A percentile compares a stretch with the other conserved stretches of the same genome.
phyloP scores from a whole-genome alignment of 2,797 vertebrate genomes.

The Sebastolobus alascanus region DNA sequence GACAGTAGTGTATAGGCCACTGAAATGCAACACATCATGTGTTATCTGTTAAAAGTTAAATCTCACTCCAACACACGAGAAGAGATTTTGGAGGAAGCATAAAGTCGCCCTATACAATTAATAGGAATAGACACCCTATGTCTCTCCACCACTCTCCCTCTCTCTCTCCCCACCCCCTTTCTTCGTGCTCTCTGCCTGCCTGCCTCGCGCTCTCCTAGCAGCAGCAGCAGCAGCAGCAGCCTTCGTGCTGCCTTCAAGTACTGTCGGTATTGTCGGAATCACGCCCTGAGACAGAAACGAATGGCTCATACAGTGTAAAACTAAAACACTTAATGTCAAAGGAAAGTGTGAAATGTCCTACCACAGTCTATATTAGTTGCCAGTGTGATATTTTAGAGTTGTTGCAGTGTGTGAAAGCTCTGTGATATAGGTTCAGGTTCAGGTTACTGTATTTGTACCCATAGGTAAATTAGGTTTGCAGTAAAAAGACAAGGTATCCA shows the following conservation, averaged over 20 bases:
- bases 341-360: background rate
- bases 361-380: too few species aligned
- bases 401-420: background rate
- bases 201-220: slow-evolving; percentile 81
- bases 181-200: slow-evolving; percentile 78
- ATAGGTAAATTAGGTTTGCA: too few species aligned
- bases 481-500: too few species aligned
- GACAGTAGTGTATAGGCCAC: slow-evolving; percentile 48
- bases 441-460: too few species aligned
- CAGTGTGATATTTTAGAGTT: background rate
- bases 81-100: slow-evolving; percentile 60
- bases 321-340: background rate
- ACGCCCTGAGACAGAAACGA: slow-evolving; percentile 1
- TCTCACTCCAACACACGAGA: slow-evolving; percentile 42
- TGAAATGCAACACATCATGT: slow-evolving; percentile 55
- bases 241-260: slow-evolving; percentile 51
- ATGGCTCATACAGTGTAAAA: background rate
- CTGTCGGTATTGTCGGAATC: slow-evolving; percentile 35
- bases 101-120: slow-evolving; percentile 71
- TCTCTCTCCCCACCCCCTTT: slow-evolving; percentile 76
- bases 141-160: slow-evolving; percentile 56
- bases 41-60: slow-evolving; percentile 51
- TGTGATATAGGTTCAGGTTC: background rate
- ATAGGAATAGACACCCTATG: slow-evolving; percentile 69
- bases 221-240: slow-evolving; percentile 66